Conservation (phyloP, 1,140 invertebrate genomes). For the Drosophila bocki region DNA sequence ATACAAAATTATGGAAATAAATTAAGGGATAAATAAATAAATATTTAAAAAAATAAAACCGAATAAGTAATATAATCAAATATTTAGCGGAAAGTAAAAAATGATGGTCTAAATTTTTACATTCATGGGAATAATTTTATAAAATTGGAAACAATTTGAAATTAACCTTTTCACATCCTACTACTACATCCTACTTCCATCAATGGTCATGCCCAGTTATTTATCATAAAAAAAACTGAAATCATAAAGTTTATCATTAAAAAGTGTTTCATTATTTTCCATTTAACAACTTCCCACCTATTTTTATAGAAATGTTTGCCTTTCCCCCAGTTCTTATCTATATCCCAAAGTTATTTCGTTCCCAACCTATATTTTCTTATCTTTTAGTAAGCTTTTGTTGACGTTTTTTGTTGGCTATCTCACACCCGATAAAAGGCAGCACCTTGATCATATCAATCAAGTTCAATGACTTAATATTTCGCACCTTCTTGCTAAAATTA, state of each 20-base stretch:
- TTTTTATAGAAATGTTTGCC: background rate
- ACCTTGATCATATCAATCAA: conserved; percentile 29
- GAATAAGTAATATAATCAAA: background rate
- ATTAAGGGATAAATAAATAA: no score
- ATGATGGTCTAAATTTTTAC: no score
- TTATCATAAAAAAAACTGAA: background rate
- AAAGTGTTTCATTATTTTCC: background rate
- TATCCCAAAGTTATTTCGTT: background rate
- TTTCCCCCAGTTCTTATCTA: conserved; percentile 2
- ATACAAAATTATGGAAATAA: background rate
- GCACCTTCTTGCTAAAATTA: conserved; percentile 1
- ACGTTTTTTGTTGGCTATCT: conserved; percentile 4
- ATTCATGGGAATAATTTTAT: no score
- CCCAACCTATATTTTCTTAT: conserved; percentile 3
- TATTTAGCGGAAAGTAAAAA: no score
- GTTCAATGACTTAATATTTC: conserved; percentile 44
- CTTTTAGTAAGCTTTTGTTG: conserved; percentile 5
- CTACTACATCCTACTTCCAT: no score
- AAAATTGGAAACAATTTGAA: background rate
- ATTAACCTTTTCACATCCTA: no score
- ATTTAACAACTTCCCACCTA: background rate
- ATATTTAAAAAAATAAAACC: background rate
- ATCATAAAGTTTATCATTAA: background rate
- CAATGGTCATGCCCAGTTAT: background rate
- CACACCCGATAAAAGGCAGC: conserved; percentile 5